A percentile compares a stretch with the other conserved stretches of the same genome.
phyloP scores from a whole-genome alignment of 2,888 invertebrate species.

The Ptychoptera albimana region DNA sequence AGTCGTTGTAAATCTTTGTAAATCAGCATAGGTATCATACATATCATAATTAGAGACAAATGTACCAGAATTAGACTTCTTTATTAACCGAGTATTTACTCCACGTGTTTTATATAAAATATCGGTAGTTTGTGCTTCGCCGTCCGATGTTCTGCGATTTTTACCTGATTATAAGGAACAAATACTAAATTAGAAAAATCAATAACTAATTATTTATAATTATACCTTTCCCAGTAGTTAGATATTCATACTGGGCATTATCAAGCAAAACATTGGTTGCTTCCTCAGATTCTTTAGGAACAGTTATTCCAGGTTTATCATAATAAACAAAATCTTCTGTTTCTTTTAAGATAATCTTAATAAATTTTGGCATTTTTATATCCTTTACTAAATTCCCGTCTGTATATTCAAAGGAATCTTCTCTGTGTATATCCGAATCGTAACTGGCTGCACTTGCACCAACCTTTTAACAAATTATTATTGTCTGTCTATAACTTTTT shows the following conservation, averaged over 20 bases:
- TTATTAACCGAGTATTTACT: slow-evolving; percentile 39
- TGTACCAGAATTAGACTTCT: slow-evolving; percentile 38
- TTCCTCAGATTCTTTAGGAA: slow-evolving; percentile 40
- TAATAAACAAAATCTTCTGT: slow-evolving; percentile 47
- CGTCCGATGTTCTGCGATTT: slow-evolving; percentile 45
- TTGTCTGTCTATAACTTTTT: not conserved
- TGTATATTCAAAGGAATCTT: not conserved
- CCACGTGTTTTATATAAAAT: slow-evolving; percentile 45
- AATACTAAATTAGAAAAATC: not conserved
- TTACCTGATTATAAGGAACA: slow-evolving; percentile 31
- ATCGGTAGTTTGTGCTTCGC: slow-evolving; percentile 52
- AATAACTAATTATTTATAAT: not conserved
- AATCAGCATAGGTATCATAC: slow-evolving; percentile 47
- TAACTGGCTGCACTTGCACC: not conserved
- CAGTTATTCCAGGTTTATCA: slow-evolving; percentile 46
- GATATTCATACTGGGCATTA: slow-evolving; percentile 48
- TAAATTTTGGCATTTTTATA: slow-evolving; percentile 32
- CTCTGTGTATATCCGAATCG: not conserved
- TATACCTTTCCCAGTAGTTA: slow-evolving; percentile 51
- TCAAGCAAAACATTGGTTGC: slow-evolving; percentile 39
- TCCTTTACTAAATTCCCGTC: not conserved
- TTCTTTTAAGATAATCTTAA: slow-evolving; percentile 47
- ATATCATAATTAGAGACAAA: slow-evolving; percentile 66
- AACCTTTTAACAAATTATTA: not conserved
- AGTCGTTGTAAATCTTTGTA: slow-evolving; percentile 23